Evolutionary conservation across 1,140 invertebrate species (phyloP).

Genomic region (Drosophila busckii): DNA sequence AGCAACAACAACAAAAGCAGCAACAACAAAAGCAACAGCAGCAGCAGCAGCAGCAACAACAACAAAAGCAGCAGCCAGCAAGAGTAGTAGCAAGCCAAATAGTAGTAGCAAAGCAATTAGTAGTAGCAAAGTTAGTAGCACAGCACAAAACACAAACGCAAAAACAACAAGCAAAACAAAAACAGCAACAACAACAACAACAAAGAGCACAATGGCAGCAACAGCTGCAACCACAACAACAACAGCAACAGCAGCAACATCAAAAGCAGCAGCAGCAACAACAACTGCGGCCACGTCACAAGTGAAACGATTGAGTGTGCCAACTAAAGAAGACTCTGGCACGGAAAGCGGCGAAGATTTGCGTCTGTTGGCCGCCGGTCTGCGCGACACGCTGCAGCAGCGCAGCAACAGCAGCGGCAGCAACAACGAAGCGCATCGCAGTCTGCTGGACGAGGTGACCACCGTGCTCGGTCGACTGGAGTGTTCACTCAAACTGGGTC

Average conservation of each 20-base stretch:
- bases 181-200: slow-evolving; percentile 2
- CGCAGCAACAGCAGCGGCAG: slow-evolving; percentile 40
- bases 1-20: slow-evolving; percentile 14
- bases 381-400: slow-evolving; percentile 68
- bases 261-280: not conserved
- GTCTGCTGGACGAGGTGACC: slow-evolving; percentile 88
- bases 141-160: slow-evolving; percentile 34
- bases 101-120: slow-evolving; percentile 48
- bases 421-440: slow-evolving; percentile 50
- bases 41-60: slow-evolving; percentile 18
- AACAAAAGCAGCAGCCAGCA: slow-evolving; percentile 27
- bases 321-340: slow-evolving; percentile 82
- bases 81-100: slow-evolving; percentile 22
- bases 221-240: slow-evolving; percentile 10
- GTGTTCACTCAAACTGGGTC: slow-evolving; percentile 83
- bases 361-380: slow-evolving; percentile 74
- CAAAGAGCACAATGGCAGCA: slow-evolving; percentile 2
- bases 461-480: slow-evolving; percentile 86
- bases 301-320: slow-evolving; percentile 60
- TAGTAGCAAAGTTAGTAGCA: slow-evolving; percentile 38
- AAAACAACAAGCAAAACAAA: no score
- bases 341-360: slow-evolving; percentile 85
- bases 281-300: slow-evolving; percentile 7
- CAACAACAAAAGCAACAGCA: slow-evolving; percentile 8
- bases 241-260: not conserved